Percentiles rank a stretch among this genome's conserved stretches.
These are phyloP conservation scores for Limanda limanda DNA, from an alignment of 2,113 vertebrate genomes.

Conservation along the genomic window DNA sequence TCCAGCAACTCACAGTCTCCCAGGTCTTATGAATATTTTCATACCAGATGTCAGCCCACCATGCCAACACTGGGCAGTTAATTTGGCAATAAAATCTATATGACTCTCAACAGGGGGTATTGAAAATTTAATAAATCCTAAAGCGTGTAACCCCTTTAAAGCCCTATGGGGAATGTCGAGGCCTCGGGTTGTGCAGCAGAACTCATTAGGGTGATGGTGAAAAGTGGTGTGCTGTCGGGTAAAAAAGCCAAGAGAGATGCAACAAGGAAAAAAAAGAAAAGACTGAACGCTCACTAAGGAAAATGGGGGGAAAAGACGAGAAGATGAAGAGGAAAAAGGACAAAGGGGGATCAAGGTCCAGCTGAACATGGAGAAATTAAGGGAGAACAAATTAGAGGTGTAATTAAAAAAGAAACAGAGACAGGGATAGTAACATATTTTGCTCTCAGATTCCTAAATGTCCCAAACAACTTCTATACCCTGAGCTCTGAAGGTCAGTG, in stretches of 20 bases:
- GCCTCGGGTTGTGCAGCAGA: not conserved
- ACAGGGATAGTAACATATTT: slow-evolving; percentile 47
- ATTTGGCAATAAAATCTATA: slow-evolving; percentile 39
- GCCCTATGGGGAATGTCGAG: not conserved
- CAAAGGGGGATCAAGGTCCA: too few species aligned
- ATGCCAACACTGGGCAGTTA: slow-evolving; percentile 18
- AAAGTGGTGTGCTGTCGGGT: not conserved
- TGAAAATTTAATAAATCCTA: slow-evolving; percentile 23
- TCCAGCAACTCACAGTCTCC: slow-evolving; percentile 40
- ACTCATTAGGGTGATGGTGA: slow-evolving; percentile 1
- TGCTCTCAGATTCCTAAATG: slow-evolving; percentile 30
- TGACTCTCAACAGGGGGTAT: slow-evolving; percentile 21
- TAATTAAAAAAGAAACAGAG: slow-evolving; percentile 48
- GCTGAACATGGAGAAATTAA: not conserved
- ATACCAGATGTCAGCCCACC: slow-evolving; percentile 26
- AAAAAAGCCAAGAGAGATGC: too few species aligned
- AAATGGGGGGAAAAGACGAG: not conserved
- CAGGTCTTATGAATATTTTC: slow-evolving; percentile 42
- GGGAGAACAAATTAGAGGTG: not conserved
- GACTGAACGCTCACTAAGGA: not conserved
- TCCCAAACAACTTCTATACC: slow-evolving; percentile 44
- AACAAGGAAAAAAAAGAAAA: not conserved
- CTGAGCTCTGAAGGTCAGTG: slow-evolving; percentile 57
- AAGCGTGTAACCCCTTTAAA: slow-evolving; percentile 8
- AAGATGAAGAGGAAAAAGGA: not conserved